Evolutionary conservation across 1,140 invertebrate species (phyloP), one percentile per base, ranked within the genome.

Genomic region (Notospermus geniculatus): DNA sequence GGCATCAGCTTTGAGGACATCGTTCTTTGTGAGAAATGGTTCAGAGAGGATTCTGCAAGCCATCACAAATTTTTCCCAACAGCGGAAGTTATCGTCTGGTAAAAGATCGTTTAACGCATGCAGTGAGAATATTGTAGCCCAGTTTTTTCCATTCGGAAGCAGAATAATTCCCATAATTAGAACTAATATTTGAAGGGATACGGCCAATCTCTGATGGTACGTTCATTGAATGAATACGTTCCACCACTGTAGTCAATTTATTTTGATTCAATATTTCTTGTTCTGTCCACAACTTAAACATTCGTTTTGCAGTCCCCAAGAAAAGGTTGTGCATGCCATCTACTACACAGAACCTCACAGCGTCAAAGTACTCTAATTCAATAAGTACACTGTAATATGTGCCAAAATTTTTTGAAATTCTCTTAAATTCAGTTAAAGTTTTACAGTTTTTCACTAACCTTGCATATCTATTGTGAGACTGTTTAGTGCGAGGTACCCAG

Each of bases 71-170:
- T 54, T 53, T 19, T 58, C 29, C 67, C 64, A 68, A n/a, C 41
- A 45, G 9, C 62, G 55, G 17, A 59, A 53, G 57, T 65, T 32
- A 9, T 61, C 36, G 2, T 56, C 62, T 28, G 62, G 65, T 54
- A 67, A 50, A 53, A 63, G 54, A 17, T 28, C 50, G 23, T 66
- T 63, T 23, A 68, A 55, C 29, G 54, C 45, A 65, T 32, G 57
- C 23, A 62, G 43, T 5, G 60, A 62, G 59, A 45, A 68, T 50
- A 63, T 22, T 23, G 53, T 52, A 46, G 57, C 57, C 63, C 60
- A 62, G 32, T 59, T 68, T n/a, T 52, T 65, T 68, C 45, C 55
- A 61, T n/a, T 64, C 62, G 15, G 60, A 62, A 36, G 65, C 65
- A 46, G 57, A 60, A 55, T 60, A 62, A 41, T 32, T 54, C 17